These are phyloP conservation scores for Orchesella flavescens DNA, from an alignment of 2,888 invertebrate species.

Conservation along the genomic window DNA sequence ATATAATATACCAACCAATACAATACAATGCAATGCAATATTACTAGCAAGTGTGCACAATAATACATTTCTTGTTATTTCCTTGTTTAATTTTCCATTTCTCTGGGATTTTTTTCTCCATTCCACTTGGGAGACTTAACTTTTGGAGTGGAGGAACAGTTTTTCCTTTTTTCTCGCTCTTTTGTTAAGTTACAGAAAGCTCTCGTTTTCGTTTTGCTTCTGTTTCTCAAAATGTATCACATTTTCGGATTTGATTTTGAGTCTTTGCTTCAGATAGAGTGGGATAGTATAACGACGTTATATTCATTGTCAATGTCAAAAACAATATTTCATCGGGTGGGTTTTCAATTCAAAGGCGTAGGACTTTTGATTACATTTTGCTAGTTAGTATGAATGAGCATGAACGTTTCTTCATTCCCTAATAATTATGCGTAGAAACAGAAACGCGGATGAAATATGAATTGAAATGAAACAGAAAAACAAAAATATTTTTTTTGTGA, in stretches of 20 bases:
- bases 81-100: slow-evolving; percentile 58
- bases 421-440: too few relatives aligned
- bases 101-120: slow-evolving; percentile 50
- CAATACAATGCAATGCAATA: not conserved
- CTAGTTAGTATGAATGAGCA: too few relatives aligned
- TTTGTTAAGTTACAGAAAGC: not conserved
- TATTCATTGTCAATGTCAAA: slow-evolving; percentile 52
- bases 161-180: slow-evolving; percentile 12
- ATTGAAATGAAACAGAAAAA: too few relatives aligned
- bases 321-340: slow-evolving; percentile 37
- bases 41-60: slow-evolving; percentile 9
- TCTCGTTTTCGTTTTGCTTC: slow-evolving; percentile 14
- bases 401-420: too few relatives aligned
- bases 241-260: too few relatives aligned
- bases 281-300: not conserved
- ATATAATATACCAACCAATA: not conserved
- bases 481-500: not conserved
- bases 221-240: too few relatives aligned
- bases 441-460: too few relatives aligned
- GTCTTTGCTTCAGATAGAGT: too few relatives aligned
- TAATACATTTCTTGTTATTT: slow-evolving; percentile 46
- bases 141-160: slow-evolving; percentile 32
- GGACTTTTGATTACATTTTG: not conserved
- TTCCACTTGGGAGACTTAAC: slow-evolving; percentile 53
- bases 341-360: not conserved